Conservation (phyloP, 1,140 invertebrate genomes). For the Panagrolaimus sp. region DNA sequence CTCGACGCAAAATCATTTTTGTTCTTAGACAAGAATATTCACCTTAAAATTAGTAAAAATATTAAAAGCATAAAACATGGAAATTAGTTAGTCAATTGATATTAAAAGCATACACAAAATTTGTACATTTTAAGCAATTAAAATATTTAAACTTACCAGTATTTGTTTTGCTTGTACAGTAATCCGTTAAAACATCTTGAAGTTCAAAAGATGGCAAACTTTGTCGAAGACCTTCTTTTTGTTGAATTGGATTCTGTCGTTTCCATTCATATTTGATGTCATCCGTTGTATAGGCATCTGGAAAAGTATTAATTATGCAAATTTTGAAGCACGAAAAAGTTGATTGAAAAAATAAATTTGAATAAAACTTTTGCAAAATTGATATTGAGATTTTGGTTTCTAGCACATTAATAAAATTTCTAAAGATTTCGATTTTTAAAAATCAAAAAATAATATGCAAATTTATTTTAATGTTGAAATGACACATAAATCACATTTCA, state of each 20-base stretch:
- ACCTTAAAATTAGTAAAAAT: background rate
- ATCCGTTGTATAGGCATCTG: constrained; percentile 89
- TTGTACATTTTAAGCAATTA: background rate
- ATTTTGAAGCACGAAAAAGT: too few species aligned
- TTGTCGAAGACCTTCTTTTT: constrained; percentile 79
- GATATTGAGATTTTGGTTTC: too few species aligned
- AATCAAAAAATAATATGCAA: too few species aligned
- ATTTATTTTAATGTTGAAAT: too few species aligned
- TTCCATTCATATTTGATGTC: constrained; percentile 90
- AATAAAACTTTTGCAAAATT: too few species aligned
- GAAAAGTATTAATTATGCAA: constrained; percentile 15
- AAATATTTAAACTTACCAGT: constrained; percentile 65
- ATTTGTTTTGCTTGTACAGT: constrained; percentile 90
- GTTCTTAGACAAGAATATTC: constrained; percentile 74
- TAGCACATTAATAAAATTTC: too few species aligned
- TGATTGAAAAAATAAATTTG: too few species aligned
- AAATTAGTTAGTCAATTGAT: background rate
- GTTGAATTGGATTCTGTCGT: constrained; percentile 84
- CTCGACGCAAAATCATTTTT: constrained; percentile 85
- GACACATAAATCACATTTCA: too few species aligned
- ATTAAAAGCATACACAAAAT: background rate
- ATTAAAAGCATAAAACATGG: background rate
- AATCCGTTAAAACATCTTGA: constrained; percentile 82
- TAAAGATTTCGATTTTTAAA: too few species aligned
- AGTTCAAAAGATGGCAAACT: constrained; percentile 79